phyloP scores from a whole-genome alignment of 2,797 vertebrate species.

The Carcharodon carcharias region DNA sequence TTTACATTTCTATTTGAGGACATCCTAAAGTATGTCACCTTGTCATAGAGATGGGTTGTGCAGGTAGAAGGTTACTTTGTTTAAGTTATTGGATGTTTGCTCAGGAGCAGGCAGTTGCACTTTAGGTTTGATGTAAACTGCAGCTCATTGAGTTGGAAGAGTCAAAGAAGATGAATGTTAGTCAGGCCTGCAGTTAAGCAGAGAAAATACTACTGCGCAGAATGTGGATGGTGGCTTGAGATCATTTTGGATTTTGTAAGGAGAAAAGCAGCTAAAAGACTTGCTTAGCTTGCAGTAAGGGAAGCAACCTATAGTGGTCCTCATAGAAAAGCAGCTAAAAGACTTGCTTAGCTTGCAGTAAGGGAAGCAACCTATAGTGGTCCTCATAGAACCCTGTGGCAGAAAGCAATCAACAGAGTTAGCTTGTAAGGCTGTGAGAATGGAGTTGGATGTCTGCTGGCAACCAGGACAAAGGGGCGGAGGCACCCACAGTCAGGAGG shows the following conservation, averaged over 20 bases:
- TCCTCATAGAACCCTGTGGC: background rate
- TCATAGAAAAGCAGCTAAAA: background rate
- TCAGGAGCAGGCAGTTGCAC: background rate
- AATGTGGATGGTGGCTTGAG: background rate
- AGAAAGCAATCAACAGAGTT: too few relatives aligned
- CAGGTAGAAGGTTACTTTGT: background rate
- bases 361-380: background rate
- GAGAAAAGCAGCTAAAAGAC: background rate
- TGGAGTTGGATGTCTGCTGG: too few relatives aligned
- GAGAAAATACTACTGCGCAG: background rate
- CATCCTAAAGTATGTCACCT: background rate
- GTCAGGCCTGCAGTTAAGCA: background rate
- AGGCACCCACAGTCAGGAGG: background rate
- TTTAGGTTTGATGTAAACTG: background rate
- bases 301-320: background rate
- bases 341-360: background rate
- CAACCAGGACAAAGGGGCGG: background rate
- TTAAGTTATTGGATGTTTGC: background rate
- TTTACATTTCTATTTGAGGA: background rate
- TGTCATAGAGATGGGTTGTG: background rate
- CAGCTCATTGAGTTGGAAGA: background rate
- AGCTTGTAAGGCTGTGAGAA: background rate
- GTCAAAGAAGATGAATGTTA: background rate
- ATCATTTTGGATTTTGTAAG: background rate
- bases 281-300: background rate